Evolutionary conservation across 2,888 invertebrate species (phyloP).

Genomic region (Oligia latruncula): DNA sequence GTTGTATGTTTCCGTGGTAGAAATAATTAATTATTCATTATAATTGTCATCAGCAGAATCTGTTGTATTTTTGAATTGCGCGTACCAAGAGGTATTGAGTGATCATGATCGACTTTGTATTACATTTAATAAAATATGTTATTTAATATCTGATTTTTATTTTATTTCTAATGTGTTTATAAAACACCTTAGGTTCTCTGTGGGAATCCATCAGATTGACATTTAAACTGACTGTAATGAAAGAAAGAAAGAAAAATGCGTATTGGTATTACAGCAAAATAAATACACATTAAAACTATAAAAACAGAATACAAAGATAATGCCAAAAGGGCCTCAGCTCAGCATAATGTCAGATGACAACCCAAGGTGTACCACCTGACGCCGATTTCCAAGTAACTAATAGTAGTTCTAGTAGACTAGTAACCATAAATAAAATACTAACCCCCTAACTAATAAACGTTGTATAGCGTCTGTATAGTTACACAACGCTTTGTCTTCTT

Average conservation of each 20-base stretch:
- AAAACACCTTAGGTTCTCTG: not conserved
- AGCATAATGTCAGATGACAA: no score
- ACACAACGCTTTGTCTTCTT: no score
- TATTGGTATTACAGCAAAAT: no score
- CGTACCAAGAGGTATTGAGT: conserved; percentile 71
- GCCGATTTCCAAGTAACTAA: not conserved
- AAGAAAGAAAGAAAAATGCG: no score
- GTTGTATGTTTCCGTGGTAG: conserved; percentile 60
- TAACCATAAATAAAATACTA: no score
- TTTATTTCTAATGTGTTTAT: not conserved
- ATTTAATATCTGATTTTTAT: conserved; percentile 61
- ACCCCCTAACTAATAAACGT: no score
- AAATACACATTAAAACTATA: no score
- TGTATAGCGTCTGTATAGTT: no score
- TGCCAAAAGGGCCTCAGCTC: no score
- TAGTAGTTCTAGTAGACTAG: no score
- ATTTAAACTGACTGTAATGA: not conserved
- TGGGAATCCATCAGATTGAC: not conserved
- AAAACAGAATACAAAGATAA: no score
- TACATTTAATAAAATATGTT: conserved; percentile 78
- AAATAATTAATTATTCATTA: conserved; percentile 52
- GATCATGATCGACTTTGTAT: conserved; percentile 75
- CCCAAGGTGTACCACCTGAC: no score
- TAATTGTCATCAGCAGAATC: conserved; percentile 63
- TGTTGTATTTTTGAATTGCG: conserved; percentile 72